Percentiles rank a stretch among this genome's conserved stretches.
Evolutionary conservation across 2,888 invertebrate species (phyloP).

Genomic region (Taphrorychus bicolor): DNA sequence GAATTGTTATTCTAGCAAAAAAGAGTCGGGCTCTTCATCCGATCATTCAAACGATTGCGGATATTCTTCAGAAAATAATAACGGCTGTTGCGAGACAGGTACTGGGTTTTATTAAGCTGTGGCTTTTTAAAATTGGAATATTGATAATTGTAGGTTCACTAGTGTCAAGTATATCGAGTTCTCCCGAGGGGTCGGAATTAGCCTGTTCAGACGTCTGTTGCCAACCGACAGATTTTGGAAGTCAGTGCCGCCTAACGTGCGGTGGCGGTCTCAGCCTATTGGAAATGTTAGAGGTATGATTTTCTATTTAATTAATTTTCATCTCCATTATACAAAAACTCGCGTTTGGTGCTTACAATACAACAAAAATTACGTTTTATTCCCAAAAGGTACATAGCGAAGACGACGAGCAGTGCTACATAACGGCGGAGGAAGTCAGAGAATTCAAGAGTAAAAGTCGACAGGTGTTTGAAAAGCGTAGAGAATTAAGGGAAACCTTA

Average conservation of each 20-base stretch:
- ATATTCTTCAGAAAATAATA: slow-evolving; percentile 85
- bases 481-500: slow-evolving; percentile 81
- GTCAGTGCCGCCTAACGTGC: slow-evolving; percentile 53
- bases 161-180: slow-evolving; percentile 81
- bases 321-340: slow-evolving; percentile 46
- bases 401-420: slow-evolving; percentile 77
- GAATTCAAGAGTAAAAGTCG: slow-evolving; percentile 83
- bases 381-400: slow-evolving; percentile 74
- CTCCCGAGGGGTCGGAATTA: slow-evolving; percentile 89
- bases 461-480: slow-evolving; percentile 80
- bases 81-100: slow-evolving; percentile 71
- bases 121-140: no score
- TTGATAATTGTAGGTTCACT: slow-evolving; percentile 66
- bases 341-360: no score
- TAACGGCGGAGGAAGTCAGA: slow-evolving; percentile 87
- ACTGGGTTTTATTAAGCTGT: no score
- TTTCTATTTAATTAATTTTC: slow-evolving; percentile 50
- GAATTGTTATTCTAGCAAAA: slow-evolving; percentile 48
- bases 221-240: slow-evolving; percentile 61
- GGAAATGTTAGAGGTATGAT: slow-evolving; percentile 80
- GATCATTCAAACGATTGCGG: slow-evolving; percentile 85
- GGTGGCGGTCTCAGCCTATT: slow-evolving; percentile 69
- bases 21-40: slow-evolving; percentile 68
- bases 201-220: slow-evolving; percentile 90
- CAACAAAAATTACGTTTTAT: no score